These are phyloP conservation scores for Grammomys dolichurus DNA, from an alignment of 2,113 vertebrate species.

Conservation along the genomic window DNA sequence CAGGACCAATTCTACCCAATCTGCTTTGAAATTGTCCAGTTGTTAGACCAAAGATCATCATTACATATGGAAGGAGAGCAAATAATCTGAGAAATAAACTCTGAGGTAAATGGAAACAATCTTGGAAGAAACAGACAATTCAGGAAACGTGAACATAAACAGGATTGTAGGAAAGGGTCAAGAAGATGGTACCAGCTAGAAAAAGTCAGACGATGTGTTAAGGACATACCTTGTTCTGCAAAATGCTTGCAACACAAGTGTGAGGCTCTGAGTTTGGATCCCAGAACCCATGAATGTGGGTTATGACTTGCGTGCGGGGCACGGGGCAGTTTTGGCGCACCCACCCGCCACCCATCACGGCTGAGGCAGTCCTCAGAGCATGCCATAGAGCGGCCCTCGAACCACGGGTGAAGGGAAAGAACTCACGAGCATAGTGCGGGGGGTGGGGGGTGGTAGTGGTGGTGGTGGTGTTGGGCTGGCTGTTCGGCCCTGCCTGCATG, in stretches of 20 bases:
- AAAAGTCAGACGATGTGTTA: not conserved
- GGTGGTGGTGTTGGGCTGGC: too few relatives aligned
- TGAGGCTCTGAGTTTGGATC: not conserved
- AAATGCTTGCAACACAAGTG: not conserved
- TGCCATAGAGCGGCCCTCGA: too few relatives aligned
- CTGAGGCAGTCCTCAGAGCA: too few relatives aligned
- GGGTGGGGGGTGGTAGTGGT: too few relatives aligned
- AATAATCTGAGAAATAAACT: not conserved
- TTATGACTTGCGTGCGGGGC: too few relatives aligned
- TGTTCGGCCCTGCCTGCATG: too few relatives aligned
- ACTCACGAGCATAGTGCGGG: too few relatives aligned
- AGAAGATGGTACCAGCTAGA: not conserved
- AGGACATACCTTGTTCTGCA: not conserved
- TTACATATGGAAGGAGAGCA: not conserved
- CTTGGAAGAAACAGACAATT: not conserved
- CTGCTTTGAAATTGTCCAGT: not conserved
- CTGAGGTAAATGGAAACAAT: not conserved
- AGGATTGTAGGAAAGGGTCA: not conserved
- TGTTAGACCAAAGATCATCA: not conserved
- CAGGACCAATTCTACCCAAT: not conserved
- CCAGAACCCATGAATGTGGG: not conserved
- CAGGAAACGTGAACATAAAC: not conserved
- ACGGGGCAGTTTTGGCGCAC: too few relatives aligned
- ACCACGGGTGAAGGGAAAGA: too few relatives aligned
- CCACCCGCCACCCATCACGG: too few relatives aligned